A percentile compares a stretch with the other conserved stretches of the same genome.
Conservation (phyloP, 2,797 vertebrate genomes). For the Sternotherus odoratus region DNA sequence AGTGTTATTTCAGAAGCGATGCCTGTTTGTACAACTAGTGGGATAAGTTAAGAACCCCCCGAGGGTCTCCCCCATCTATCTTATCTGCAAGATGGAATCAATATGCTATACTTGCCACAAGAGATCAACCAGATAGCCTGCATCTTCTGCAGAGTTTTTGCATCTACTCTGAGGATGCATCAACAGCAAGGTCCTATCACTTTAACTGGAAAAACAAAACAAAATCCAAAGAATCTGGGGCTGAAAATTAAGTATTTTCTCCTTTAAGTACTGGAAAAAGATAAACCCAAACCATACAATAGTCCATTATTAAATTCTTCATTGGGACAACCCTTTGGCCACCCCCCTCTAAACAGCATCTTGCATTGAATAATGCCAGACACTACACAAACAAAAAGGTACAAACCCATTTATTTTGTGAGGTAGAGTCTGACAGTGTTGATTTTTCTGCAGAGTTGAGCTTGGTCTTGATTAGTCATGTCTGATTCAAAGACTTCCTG, state of each 20-base stretch:
- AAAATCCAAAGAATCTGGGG: neutral
- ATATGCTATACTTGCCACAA: neutral
- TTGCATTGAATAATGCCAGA: neutral
- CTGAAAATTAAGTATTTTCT: neutral
- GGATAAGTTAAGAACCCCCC: neutral
- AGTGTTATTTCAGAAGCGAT: neutral
- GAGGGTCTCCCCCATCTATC: neutral
- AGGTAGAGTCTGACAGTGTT: neutral
- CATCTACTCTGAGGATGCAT: neutral
- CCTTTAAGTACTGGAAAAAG: neutral
- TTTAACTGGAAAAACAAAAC: neutral
- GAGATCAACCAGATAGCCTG: neutral
- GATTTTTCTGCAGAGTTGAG: slow-evolving; percentile 41
- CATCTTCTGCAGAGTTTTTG: neutral
- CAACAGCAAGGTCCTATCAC: neutral
- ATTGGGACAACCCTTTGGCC: neutral
- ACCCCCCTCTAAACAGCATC: neutral
- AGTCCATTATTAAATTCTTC: neutral
- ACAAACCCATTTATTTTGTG: neutral
- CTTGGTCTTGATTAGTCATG: slow-evolving; percentile 3
- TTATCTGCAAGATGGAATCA: neutral
- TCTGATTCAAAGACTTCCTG: slow-evolving; percentile 18
- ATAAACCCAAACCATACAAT: neutral
- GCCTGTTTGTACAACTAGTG: neutral
- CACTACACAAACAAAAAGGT: neutral